Evolutionary conservation across 2,113 vertebrate genomes (phyloP).

Genomic region (Otocyon megalotis): DNA sequence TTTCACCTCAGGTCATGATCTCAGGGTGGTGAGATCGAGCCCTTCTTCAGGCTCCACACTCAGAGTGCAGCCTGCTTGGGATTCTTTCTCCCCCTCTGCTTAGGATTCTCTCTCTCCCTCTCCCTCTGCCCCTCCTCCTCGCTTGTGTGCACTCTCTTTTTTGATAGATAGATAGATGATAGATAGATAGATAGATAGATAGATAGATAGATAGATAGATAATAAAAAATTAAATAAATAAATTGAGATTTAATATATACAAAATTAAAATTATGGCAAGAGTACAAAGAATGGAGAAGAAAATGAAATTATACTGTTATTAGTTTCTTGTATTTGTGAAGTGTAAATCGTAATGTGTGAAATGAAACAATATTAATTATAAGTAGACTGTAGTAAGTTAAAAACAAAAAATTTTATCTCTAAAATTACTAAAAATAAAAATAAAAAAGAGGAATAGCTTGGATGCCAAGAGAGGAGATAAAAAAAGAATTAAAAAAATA

Average conservation of each 20-base stretch:
- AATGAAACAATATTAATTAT: background rate
- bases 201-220: background rate
- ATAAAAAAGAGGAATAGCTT: background rate
- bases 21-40: background rate
- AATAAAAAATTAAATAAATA: background rate
- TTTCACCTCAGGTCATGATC: background rate
- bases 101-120: background rate
- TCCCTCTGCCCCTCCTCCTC: background rate
- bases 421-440: slow-evolving; percentile 17
- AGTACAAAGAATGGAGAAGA: background rate
- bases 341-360: background rate
- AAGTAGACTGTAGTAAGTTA: background rate
- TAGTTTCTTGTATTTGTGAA: background rate
- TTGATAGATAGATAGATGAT: background rate
- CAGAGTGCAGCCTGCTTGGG: background rate
- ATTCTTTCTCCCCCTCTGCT: background rate
- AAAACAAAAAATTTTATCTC: background rate
- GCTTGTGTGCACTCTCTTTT: background rate
- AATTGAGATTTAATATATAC: background rate
- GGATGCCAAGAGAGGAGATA: background rate
- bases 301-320: background rate
- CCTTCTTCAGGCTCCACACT: background rate
- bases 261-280: background rate
- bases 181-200: no score
- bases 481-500: background rate